Percentiles rank a stretch among this genome's conserved stretches.
These are phyloP conservation scores for Triplophysa dalaica DNA, from an alignment of 2,113 vertebrate species.

Conservation along the genomic window DNA sequence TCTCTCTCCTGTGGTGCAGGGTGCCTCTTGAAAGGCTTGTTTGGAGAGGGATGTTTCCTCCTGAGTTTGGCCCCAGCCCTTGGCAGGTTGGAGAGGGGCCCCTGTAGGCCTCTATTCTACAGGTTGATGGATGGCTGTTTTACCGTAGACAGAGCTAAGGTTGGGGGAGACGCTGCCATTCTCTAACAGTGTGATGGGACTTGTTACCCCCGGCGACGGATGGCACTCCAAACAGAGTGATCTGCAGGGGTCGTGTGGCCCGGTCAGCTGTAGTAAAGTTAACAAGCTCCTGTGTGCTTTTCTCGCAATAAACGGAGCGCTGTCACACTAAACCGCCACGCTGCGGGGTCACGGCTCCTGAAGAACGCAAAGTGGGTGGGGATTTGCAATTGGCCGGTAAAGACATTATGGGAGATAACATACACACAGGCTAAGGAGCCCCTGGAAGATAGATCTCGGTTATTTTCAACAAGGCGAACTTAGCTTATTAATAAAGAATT, in stretches of 20 bases:
- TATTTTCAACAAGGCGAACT: neutral
- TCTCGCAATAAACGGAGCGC: constrained; percentile 21
- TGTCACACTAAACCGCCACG: constrained; percentile 20
- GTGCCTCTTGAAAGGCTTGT: constrained; percentile 31
- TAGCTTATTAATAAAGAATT: neutral
- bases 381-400: constrained; percentile 19
- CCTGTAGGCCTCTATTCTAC: constrained; percentile 15
- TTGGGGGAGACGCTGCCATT: neutral
- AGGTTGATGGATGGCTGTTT: constrained; percentile 39
- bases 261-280: constrained; percentile 17
- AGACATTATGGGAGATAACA: constrained; percentile 32
- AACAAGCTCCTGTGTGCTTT: constrained; percentile 45
- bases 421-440: constrained; percentile 2
- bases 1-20: constrained; percentile 31
- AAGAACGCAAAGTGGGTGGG: constrained; percentile 24
- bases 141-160: constrained; percentile 12
- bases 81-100: constrained; percentile 34
- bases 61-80: constrained; percentile 20
- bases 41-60: constrained; percentile 38
- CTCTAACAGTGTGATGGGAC: neutral
- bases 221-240: constrained; percentile 25
- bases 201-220: constrained; percentile 19
- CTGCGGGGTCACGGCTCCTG: constrained; percentile 18
- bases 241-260: neutral
- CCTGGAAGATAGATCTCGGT: constrained; percentile 17